A percentile compares a stretch with the other conserved stretches of the same genome.
Conservation (phyloP, 2,888 invertebrate genomes). For the Mactromeris polynyma region DNA sequence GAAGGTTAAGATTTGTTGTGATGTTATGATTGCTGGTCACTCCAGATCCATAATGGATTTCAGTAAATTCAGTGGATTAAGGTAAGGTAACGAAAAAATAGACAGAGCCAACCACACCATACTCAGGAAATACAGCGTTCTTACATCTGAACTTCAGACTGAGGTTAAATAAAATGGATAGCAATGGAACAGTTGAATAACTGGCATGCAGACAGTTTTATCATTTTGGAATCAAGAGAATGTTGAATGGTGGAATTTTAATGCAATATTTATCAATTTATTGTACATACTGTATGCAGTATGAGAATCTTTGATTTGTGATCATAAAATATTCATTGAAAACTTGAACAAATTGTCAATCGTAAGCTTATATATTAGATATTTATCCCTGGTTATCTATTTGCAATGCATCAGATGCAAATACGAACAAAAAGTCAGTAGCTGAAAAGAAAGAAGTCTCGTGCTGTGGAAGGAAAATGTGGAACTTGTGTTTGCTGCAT, state of each 20-base stretch:
- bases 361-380: not conserved
- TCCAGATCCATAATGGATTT: too few relatives aligned
- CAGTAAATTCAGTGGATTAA: too few relatives aligned
- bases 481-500: not conserved
- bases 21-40: too few relatives aligned
- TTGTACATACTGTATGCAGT: too few relatives aligned
- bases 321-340: constrained; percentile 11
- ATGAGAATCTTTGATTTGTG: not conserved
- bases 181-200: not conserved
- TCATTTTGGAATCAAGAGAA: not conserved
- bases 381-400: not conserved
- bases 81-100: not conserved
- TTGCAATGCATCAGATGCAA: too few relatives aligned
- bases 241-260: not conserved
- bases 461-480: not conserved
- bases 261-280: not conserved
- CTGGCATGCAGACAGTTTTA: not conserved
- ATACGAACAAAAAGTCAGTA: not conserved
- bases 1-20: too few relatives aligned
- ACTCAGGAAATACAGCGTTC: not conserved
- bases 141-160: not conserved
- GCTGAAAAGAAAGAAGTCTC: not conserved
- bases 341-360: not conserved
- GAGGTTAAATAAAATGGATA: not conserved
- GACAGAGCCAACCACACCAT: not conserved